Base-by-base conservation (phyloP, 2,113 vertebrate species). In the Leptobrachium leishanense region DNA sequence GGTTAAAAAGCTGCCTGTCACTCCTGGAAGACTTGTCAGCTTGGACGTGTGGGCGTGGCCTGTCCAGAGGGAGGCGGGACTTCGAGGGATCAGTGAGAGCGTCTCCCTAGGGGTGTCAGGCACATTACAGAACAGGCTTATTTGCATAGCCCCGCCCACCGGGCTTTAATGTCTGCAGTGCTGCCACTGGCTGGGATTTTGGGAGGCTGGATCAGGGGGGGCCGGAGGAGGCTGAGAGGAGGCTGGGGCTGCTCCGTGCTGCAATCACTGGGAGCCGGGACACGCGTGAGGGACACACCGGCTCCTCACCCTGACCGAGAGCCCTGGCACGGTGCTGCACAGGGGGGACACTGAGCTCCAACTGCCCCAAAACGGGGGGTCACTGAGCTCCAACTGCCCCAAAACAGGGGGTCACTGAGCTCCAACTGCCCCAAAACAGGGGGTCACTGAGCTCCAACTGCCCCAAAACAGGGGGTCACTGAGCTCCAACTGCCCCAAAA, bases 151-250 rank as follows among this genome's bases (percentile, higher is more conserved):
- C 42, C 68, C 77, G 63, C 77, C 77, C 77, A 15, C 6, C 20
- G 43, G 20, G 39, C 39, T 79, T 79, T 72, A 79, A 72, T 55
- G 77, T 66, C 69, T 79, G 77, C 77, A 73, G 77, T 67, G 70
- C 62, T 20, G 63, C 39, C 44, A 41, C n/a, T 44, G 63, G 74
- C 74, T 50, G 74, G 63, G 59, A 42, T 75, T 75, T 20, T 43
- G 74, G 41, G 73, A 74, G 74, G 74, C 39, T 53, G 74, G 74
- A 53, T 10, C 74, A 50, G 43, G 43, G n/a, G n/a, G 43, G 46
- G 76, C 57, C 42, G 76, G 68, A 78, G 76, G 68, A 66, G 20
- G 67, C 39, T n/a, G 13, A 43, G 12, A 20, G n/a, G 75, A 71
- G 69, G 67, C 75, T 2, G 75, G 72, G 55, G 66, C 41, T 57